Percentiles rank a stretch among this genome's conserved stretches.
Evolutionary conservation across 2,888 invertebrate species (phyloP).

Genomic region (Dione juno): DNA sequence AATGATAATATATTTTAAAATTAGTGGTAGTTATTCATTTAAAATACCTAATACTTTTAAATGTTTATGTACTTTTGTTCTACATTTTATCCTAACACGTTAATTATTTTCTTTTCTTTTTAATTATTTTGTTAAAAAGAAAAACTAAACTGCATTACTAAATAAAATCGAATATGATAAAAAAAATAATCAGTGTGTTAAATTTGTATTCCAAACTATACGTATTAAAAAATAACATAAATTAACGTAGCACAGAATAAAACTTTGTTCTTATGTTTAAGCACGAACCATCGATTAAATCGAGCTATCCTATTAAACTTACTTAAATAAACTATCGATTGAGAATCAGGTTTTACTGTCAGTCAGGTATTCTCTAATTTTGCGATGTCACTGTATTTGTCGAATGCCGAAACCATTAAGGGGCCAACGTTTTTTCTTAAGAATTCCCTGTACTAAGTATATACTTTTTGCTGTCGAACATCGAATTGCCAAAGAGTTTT

Average conservation of each 20-base stretch:
- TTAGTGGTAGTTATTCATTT: constrained; percentile 3
- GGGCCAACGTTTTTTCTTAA: constrained; percentile 60
- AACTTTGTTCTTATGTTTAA: constrained; percentile 16
- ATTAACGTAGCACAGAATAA: neutral
- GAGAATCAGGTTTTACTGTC: constrained; percentile 48
- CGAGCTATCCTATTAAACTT: constrained; percentile 31
- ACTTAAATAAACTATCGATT: constrained; percentile 36
- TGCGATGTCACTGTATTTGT: constrained; percentile 56
- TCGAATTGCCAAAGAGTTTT: constrained; percentile 71
- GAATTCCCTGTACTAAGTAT: constrained; percentile 60
- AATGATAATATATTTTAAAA: constrained; percentile 8
- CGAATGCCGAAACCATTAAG: constrained; percentile 73
- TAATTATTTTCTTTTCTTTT: neutral
- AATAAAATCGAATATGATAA: neutral
- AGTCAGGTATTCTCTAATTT: constrained; percentile 50
- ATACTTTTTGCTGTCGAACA: constrained; percentile 71
- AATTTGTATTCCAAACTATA: neutral
- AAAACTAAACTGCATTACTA: neutral
- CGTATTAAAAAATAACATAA: neutral
- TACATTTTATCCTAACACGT: neutral
- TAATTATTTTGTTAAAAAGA: neutral
- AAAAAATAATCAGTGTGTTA: neutral
- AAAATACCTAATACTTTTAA: neutral
- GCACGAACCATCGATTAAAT: constrained; percentile 3
- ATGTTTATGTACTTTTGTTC: neutral